Base-by-base conservation (phyloP, 1,140 invertebrate genomes). In the Neomicropteryx cornuta region DNA sequence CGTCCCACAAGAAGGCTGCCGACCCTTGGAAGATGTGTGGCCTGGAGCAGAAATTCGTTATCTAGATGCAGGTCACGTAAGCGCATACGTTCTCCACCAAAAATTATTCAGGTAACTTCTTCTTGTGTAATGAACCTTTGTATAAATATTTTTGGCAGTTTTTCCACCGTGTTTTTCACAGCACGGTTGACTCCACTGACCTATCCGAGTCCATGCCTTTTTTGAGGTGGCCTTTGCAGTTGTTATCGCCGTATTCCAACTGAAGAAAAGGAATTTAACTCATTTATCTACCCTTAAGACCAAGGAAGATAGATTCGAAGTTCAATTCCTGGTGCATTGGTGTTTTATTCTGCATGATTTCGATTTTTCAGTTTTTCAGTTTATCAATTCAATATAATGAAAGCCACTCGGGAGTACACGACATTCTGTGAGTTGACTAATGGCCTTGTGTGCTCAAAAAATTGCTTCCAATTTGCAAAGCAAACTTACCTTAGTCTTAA, bases 51-150 rank as follows among this genome's bases (percentile, higher is more conserved):
- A 90, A 58, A 75, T 97, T 36, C 76, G 87, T 30, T 89, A 85
- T 56, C 71, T 97, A 19, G 75, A 91, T 60, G 77, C 83, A 30
- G 95, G 95, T 0, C 94, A 97, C 62, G 82, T 98, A 2, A 75
- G 77, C 41, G 90, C 88, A 0, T 96, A 93, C 60, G 66, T 97
- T 32, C 72, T 90, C 38, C 79, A 92, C 54, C 84, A 91, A 54
- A 79, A 81, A 51, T 66, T 81, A 4, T 96, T 96, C 60, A 81
- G 90, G 87, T 90, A 70, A 46, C 49, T 35, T 16, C 36, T 4
- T 30, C 30, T 33, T 19, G 11, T 8, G 13, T n/a, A 38, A 38
- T 4, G 18, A 19, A 22, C 18, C 21, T 4, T 19, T 21, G 17
- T 36, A 28, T 24, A 16, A 36, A 2, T 17, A 43, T 30, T 31